Percentiles rank a stretch among this genome's conserved stretches.
phyloP scores from a whole-genome alignment of 2,888 invertebrate genomes.

The Ditylenchus weischeri region DNA sequence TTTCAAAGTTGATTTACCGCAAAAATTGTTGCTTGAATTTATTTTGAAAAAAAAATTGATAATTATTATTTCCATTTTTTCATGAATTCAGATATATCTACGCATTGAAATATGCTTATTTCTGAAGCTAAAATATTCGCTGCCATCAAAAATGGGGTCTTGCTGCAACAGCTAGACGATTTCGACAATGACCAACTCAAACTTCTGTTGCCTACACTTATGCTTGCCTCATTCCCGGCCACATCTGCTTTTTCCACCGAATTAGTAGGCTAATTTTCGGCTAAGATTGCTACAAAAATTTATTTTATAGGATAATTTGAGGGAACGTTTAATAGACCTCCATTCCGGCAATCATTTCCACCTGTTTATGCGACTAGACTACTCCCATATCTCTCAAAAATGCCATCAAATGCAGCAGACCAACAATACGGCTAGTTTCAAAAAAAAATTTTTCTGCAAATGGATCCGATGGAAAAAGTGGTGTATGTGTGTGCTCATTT shows the following conservation, averaged over 20 bases:
- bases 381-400: not conserved
- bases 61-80: too few species aligned
- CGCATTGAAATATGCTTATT: too few species aligned
- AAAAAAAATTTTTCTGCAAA: not conserved
- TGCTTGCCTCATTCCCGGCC: constrained; percentile 1
- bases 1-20: too few species aligned
- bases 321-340: not conserved
- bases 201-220: not conserved
- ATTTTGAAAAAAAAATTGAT: too few species aligned
- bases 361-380: not conserved
- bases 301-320: not conserved
- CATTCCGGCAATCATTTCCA: constrained; percentile 6
- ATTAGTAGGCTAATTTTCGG: not conserved
- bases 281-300: not conserved
- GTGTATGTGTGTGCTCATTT: not conserved
- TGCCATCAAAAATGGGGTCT: not conserved
- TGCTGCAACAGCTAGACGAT: not conserved
- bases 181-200: constrained; percentile 3
- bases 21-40: too few species aligned
- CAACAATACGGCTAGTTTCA: not conserved
- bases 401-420: not conserved
- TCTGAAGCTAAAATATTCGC: not conserved
- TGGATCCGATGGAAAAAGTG: not conserved
- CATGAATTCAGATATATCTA: too few species aligned
- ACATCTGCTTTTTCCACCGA: not conserved